phyloP scores from a whole-genome alignment of 2,113 vertebrate genomes.

The Mus pahari region DNA sequence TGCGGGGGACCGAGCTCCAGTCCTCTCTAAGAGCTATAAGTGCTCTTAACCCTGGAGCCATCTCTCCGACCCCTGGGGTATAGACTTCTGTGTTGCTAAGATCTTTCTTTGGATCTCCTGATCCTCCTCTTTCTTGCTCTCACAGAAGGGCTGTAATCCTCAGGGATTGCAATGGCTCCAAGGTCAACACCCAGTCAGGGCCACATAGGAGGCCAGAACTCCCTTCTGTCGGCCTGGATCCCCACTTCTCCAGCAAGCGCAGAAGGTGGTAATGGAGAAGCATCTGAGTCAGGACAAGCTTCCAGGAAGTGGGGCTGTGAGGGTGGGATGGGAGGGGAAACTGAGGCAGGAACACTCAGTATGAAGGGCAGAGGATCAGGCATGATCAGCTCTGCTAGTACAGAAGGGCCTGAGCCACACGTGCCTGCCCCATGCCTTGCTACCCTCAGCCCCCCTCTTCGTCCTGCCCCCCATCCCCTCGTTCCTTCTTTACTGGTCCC shows the following conservation, averaged over 20 bases:
- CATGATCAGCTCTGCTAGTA: neutral
- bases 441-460: neutral
- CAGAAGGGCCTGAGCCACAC: neutral
- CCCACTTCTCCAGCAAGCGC: neutral
- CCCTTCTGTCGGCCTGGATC: neutral
- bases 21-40: neutral
- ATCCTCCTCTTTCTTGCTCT: constrained; percentile 8
- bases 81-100: neutral
- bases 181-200: neutral
- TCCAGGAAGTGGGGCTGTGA: neutral
- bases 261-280: rapidly evolving
- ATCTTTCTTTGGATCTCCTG: neutral
- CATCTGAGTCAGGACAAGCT: neutral
- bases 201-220: neutral
- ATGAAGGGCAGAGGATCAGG: neutral
- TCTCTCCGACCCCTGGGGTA: neutral
- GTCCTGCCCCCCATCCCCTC: too few relatives aligned
- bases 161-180: neutral
- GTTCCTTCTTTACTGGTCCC: neutral
- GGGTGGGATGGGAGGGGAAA: neutral
- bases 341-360: neutral
- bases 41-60: neutral
- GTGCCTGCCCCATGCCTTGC: neutral
- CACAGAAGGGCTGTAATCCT: neutral
- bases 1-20: neutral